Base-by-base conservation (phyloP, 2,797 vertebrate genomes). In the Bufotes viridis region DNA sequence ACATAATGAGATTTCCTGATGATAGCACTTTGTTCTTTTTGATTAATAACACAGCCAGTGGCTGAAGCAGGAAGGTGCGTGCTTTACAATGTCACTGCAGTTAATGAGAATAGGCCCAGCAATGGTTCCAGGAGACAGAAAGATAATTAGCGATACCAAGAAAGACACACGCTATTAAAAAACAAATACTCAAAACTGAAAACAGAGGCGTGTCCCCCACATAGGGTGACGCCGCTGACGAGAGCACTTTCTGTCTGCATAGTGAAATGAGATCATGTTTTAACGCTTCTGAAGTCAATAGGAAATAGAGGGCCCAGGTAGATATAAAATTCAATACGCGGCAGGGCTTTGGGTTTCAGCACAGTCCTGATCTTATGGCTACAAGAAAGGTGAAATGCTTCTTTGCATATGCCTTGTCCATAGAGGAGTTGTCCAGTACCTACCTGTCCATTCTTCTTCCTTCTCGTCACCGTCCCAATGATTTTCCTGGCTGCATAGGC, bases 101-200 rank as follows among this genome's bases (percentile, higher is more conserved):
- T 82, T 87, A 87, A 87, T 87, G 86, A 87, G 78, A 87, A 82
- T 87, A 87, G 86, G 34, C 42, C 57, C 55, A 29, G 86, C 49
- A 34, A 87, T 87, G 69, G 78, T 74, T 87, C 81, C 17, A 63
- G 80, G 86, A 82, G 70, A 82, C 69, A 76, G 79, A 18, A 17
- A 24, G 57, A 82, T 87, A 87, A 87, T 87, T 87, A 75, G 79
- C 70, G 60, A 17, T 65, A 82, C 55, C 55, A 61, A 26, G 57
- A 82, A 82, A 87, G 78, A 15, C 67, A 82, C 80, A 82, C 55
- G 63, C 80, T 61, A 87, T 65, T 82, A 87, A 75, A 42, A 87
- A 87, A 51, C 78, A 87, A 61, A 70, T 69, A 75, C 55, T 81
- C 29, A 13, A 72, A 57, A 75, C 67, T 70, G 75, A 87, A 86